Evolutionary conservation across 2,113 vertebrate species (phyloP).

Genomic region (Ovibos moschatus): DNA sequence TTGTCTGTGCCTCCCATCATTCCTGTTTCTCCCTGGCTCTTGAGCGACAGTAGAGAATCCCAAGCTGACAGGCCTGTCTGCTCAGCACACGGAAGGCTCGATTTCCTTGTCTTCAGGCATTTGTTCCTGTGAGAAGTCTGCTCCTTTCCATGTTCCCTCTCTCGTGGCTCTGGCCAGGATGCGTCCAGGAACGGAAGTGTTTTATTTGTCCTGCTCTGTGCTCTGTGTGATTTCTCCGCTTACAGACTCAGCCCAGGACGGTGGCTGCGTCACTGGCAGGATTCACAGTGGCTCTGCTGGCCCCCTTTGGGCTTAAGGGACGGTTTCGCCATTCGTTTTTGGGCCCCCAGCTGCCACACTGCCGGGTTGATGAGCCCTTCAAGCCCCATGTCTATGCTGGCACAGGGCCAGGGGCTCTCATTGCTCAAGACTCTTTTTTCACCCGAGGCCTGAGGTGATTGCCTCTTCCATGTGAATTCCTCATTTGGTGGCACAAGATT

Average conservation of each 20-base stretch:
- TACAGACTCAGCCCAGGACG: background rate
- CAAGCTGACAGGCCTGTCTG: slow-evolving; percentile 31
- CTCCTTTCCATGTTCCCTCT: background rate
- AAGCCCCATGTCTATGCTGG: background rate
- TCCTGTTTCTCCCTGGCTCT: background rate
- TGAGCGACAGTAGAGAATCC: background rate
- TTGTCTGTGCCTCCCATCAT: background rate
- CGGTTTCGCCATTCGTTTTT: background rate
- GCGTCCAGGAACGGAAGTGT: background rate
- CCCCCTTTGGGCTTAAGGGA: background rate
- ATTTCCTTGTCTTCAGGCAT: background rate
- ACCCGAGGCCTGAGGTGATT: background rate
- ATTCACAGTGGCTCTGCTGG: background rate
- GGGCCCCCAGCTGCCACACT: background rate
- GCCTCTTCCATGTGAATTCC: background rate
- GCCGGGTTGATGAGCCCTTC: background rate
- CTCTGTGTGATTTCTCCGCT: background rate
- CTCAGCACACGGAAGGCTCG: background rate
- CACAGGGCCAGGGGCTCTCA: background rate
- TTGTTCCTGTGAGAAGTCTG: background rate
- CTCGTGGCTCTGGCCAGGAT: background rate
- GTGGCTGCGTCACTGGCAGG: background rate
- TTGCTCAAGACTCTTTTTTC: background rate
- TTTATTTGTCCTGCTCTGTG: background rate
- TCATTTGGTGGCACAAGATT: background rate